Base-by-base conservation (phyloP, 2,888 invertebrate species). In the Geophilus truncorum region DNA sequence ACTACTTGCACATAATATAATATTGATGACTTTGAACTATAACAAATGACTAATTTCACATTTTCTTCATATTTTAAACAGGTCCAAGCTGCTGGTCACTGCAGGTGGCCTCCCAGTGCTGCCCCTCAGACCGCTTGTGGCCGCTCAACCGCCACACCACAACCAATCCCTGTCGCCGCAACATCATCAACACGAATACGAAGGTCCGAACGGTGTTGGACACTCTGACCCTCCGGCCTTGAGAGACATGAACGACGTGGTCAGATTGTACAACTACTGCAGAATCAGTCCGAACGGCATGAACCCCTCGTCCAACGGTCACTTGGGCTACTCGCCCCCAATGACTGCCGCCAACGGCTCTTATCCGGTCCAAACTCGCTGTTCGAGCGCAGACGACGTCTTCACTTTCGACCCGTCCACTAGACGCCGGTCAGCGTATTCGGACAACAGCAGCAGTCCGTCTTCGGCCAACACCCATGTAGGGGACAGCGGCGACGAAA, bases 341-440 rank as follows among this genome's bases (percentile, higher is more conserved):
- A 86, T 86, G 28, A 80, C 85, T 3, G 84, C 86, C 15, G 83
- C 87, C 36, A 81, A 81, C 62, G 81, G 81, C 12, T 7, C 62
- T 32, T 40, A 78, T 21, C 70, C 78, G 9, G 57, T 76, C 28
- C 70, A 75, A 76, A 79, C 79, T 23, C 76, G 79, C 32, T 36
- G 25, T 76, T 18, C 76, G 76, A 80, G 79, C 28, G 23, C 57
- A 1, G 80, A 76, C n/a, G 40, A 76, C 4, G 76, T 76, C 1
- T 76, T 80, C 28, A 78, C 62, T n/a, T 94, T 92, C 86, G 94
- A 94, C 87, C 89, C 93, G 15, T 93, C 93, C 18, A 93, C 93
- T 76, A 79, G 92, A 91, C 1, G 91, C 90, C 34, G 80, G 25
- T 80, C 80, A 0, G 80, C 34, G 57, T 78, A 70, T 25, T 77